Percentiles rank a stretch among this genome's conserved stretches.
Evolutionary conservation across 2,113 vertebrate species (phyloP).

Genomic region (Pseudorhombus dupliciocellatus): DNA sequence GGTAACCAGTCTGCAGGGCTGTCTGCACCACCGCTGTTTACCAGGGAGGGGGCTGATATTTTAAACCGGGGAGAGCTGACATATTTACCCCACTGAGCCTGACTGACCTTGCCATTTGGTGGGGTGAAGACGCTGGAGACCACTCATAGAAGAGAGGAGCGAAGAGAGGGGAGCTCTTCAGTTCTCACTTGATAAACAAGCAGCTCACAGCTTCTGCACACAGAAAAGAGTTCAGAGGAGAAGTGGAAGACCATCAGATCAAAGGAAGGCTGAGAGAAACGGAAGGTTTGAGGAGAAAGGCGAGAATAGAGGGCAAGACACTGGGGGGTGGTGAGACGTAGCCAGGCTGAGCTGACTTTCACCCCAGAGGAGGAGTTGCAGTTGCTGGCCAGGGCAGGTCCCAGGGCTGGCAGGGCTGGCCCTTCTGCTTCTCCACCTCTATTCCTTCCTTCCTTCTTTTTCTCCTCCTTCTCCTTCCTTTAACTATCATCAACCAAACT

Average conservation of each 20-base stretch:
- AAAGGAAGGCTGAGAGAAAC: slow-evolving; percentile 34
- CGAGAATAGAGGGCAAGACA: slow-evolving; percentile 21
- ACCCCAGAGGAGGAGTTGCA: slow-evolving; percentile 76
- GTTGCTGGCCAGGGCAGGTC: slow-evolving; percentile 78
- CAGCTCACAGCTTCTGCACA: slow-evolving; percentile 15
- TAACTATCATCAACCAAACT: slow-evolving; percentile 54
- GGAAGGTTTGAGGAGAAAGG: slow-evolving; percentile 34
- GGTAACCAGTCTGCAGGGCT: slow-evolving; percentile 79
- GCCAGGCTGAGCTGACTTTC: slow-evolving; percentile 77
- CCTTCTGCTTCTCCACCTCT: slow-evolving; percentile 81
- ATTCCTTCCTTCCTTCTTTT: slow-evolving; percentile 61
- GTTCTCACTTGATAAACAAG: slow-evolving; percentile 20
- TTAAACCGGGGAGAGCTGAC: slow-evolving; percentile 72
- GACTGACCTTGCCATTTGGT: slow-evolving; percentile 79
- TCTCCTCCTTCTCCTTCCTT: slow-evolving; percentile 62
- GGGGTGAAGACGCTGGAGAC: slow-evolving; percentile 66
- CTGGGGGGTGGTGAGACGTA: slow-evolving; percentile 37
- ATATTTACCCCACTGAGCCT: slow-evolving; percentile 80
- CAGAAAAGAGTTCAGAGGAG: slow-evolving; percentile 13
- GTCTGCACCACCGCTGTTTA: slow-evolving; percentile 81
- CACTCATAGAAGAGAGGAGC: slow-evolving; percentile 46
- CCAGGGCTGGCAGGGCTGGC: slow-evolving; percentile 78
- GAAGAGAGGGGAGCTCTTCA: slow-evolving; percentile 36
- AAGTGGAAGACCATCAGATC: slow-evolving; percentile 16
- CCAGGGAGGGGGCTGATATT: slow-evolving; percentile 73